Evolutionary conservation across 2,888 invertebrate genomes (phyloP).

Genomic region (Caenorhabditis doughertyi): DNA sequence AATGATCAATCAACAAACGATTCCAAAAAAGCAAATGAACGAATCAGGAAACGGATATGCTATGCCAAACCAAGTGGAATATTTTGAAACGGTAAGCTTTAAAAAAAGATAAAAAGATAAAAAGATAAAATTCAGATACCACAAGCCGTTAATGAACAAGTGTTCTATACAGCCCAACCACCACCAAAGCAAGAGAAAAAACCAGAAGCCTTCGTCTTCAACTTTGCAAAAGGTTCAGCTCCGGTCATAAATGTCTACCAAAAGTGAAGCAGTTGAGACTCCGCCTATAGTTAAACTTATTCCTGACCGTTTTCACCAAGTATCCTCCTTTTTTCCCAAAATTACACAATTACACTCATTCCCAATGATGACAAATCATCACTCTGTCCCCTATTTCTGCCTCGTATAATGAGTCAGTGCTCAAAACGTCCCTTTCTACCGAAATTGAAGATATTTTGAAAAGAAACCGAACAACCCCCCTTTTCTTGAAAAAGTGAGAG

Average conservation of each 20-base stretch:
- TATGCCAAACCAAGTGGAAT: background rate
- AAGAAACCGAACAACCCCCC: too few relatives aligned
- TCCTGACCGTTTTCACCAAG: background rate
- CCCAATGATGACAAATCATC: too few relatives aligned
- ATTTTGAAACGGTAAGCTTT: background rate
- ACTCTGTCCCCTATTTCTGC: too few relatives aligned
- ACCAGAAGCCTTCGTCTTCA: background rate
- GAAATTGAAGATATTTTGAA: too few relatives aligned
- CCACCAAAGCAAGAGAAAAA: background rate
- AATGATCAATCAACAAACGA: background rate
- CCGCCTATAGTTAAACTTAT: background rate
- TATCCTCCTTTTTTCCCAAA: background rate
- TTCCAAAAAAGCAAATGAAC: background rate
- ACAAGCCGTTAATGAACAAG: background rate
- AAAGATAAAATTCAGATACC: background rate
- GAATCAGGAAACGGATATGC: background rate
- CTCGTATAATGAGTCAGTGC: too few relatives aligned
- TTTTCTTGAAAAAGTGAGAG: too few relatives aligned
- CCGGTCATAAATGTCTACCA: background rate
- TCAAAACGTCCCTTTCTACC: too few relatives aligned
- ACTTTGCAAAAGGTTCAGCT: background rate
- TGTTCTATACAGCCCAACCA: background rate
- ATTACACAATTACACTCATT: too few relatives aligned
- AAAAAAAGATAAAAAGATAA: background rate
- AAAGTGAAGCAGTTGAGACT: background rate